Evolutionary conservation across 2,888 invertebrate species (phyloP).

Genomic region (Xylophagus ater): DNA sequence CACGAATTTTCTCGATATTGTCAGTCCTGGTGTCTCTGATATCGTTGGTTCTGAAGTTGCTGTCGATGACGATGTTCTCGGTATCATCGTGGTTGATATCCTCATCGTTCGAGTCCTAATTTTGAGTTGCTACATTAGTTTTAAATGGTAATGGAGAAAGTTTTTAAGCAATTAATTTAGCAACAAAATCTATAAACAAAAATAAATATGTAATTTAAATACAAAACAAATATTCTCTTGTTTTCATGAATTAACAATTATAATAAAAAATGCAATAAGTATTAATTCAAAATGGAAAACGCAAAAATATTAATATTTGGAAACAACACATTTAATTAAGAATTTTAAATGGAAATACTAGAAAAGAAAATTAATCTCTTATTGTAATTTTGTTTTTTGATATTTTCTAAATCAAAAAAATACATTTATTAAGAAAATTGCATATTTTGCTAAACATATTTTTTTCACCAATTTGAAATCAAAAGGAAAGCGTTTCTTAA

Average conservation of each 20-base stretch:
- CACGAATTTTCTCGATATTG: too few relatives aligned
- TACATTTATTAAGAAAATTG: too few relatives aligned
- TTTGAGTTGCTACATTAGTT: conserved; percentile 28
- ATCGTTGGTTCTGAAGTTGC: too few relatives aligned
- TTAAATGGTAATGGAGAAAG: conserved; percentile 6
- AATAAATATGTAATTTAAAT: conserved; percentile 6
- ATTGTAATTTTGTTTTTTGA: background rate
- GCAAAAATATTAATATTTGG: background rate
- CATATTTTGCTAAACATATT: too few relatives aligned
- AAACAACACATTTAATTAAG: background rate
- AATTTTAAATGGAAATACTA: background rate
- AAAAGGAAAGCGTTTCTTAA: too few relatives aligned
- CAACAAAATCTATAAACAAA: background rate
- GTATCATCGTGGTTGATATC: conserved; percentile 14
- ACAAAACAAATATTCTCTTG: conserved; percentile 2
- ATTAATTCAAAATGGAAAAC: background rate
- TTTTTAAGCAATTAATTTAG: conserved; percentile 7
- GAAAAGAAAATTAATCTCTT: background rate
- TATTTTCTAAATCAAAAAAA: too few relatives aligned
- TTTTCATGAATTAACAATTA: background rate
- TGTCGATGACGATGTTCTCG: too few relatives aligned
- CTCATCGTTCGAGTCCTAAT: conserved; percentile 29
- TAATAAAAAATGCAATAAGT: background rate
- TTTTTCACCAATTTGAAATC: too few relatives aligned
- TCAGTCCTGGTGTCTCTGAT: too few relatives aligned